These are phyloP conservation scores for Cavia aperea DNA, from an alignment of 2,113 vertebrate genomes.

Conservation along the genomic window DNA sequence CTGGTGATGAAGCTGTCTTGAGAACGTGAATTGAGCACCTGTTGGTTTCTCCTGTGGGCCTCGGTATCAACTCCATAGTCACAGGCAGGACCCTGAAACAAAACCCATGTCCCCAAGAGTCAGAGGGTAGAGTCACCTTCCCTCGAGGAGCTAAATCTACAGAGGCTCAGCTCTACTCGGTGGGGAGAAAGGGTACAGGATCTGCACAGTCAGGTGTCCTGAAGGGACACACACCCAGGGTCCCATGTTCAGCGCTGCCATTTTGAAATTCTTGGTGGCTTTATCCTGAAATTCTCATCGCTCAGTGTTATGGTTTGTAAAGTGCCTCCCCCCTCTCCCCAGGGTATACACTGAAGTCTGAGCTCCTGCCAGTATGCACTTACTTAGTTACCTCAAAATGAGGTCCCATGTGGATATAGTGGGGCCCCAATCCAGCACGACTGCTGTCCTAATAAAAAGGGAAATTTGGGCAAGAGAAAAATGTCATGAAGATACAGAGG, in stretches of 20 bases:
- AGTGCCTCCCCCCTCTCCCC: neutral
- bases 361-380: neutral
- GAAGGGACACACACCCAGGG: neutral
- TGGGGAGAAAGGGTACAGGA: fast-evolving
- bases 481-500: neutral
- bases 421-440: neutral
- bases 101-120: neutral
- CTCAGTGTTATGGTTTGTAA: neutral
- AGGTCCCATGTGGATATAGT: neutral
- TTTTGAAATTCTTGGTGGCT: neutral
- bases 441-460: neutral
- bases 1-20: neutral
- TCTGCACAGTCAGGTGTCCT: fast-evolving
- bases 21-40: neutral
- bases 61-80: neutral
- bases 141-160: neutral
- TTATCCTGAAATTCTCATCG: neutral
- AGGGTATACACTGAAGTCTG: neutral
- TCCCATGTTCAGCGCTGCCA: neutral
- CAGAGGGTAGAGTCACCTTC: neutral
- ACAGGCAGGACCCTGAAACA: neutral
- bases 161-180: fast-evolving
- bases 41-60: neutral
- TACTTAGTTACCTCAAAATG: slow-evolving; percentile 19
- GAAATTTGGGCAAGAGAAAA: neutral